Base-by-base conservation (phyloP, 2,113 vertebrate genomes). In the Gnathonemus longibarbis region DNA sequence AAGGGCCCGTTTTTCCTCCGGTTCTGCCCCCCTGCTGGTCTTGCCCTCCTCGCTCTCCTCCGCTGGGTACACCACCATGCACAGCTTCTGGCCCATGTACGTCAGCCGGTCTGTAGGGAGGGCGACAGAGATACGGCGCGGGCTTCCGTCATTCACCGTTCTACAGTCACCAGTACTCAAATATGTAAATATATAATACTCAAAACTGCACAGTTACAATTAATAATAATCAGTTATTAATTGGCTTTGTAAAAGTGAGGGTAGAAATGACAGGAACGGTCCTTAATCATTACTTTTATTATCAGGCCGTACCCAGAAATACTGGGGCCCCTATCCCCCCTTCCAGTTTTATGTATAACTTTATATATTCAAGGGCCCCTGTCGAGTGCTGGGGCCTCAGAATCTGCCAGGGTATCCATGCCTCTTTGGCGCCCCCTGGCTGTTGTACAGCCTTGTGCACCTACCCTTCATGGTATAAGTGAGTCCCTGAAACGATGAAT, bases 11-110 rank as follows among this genome's bases (percentile, higher is more conserved):
- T 19, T 90, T 0, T 84, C 7, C 24, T 89, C 88, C 19, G 46
- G 58, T 17, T 70, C 89, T 50, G 5, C 35, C 52, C 53, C 45
- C 35, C 53, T 21, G 31, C 70, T 8, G 0, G 39, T n/a, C 39
- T 84, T 21, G 17, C 5, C 10, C 56, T 11, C 74, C 24, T 35
- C 19, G 3, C 42, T 80, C 1, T 50, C 89, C 85, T 89, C 89
- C 10, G 53, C 56, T 0, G 96, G 97, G 91, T 96, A 96, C 21
- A 97, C 97, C 3, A 96, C 96, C 50, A 94, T 91, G 86, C 96
- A 97, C 39, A 97, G 93, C 94, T 96, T 97, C 93, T 97, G 96
- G 88, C 94, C 96, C 42, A 94, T 89, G 80, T 93, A 93, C 62
- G 97, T 96, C 31, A 97, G 85, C 56, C 91, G 90, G 89, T 94